phyloP scores from a whole-genome alignment of 2,797 vertebrate genomes.

The Dermochelys coriacea region DNA sequence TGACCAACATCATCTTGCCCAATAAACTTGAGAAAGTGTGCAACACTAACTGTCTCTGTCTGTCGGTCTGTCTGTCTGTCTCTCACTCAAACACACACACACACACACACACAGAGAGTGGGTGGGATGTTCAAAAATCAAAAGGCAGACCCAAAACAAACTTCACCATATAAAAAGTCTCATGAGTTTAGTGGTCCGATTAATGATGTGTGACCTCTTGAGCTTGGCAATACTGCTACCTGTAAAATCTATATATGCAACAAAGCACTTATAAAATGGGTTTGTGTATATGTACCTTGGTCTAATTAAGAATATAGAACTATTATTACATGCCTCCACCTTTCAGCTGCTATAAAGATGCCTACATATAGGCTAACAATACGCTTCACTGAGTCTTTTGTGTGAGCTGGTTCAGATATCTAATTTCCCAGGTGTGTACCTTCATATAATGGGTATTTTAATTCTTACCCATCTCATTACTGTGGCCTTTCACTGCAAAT shows the following conservation, averaged over 20 bases:
- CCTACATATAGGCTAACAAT: neutral
- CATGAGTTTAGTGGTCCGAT: neutral
- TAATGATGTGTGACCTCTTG: neutral
- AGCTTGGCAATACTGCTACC: neutral
- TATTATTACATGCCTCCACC: neutral
- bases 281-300: neutral
- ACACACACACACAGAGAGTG: too few relatives aligned
- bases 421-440: neutral
- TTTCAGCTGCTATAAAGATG: neutral
- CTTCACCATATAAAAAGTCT: neutral
- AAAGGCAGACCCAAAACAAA: too few relatives aligned
- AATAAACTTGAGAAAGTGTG: too few relatives aligned
- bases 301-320: neutral
- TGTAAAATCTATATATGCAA: neutral
- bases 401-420: neutral
- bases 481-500: neutral
- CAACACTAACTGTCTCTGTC: too few relatives aligned
- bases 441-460: neutral
- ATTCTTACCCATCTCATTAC: neutral
- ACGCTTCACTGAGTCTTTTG: neutral
- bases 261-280: neutral
- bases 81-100: too few relatives aligned
- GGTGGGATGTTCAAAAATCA: too few relatives aligned
- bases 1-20: too few relatives aligned
- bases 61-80: too few relatives aligned